phyloP scores from a whole-genome alignment of 2,888 invertebrate species.

The Spisula subtruncata region DNA sequence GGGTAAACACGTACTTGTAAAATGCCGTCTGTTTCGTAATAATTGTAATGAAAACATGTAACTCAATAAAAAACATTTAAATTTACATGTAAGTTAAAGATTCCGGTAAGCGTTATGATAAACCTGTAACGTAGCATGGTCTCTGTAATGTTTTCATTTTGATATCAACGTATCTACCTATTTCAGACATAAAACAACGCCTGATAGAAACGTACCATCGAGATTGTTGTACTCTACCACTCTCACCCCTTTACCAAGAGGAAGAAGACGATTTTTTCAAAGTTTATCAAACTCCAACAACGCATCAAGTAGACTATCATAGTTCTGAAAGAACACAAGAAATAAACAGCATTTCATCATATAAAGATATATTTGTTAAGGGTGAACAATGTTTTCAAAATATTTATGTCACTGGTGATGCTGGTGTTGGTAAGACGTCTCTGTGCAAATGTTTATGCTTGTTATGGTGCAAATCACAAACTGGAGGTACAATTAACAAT shows the following conservation, averaged over 20 bases:
- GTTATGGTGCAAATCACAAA: background rate
- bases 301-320: background rate
- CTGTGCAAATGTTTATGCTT: background rate
- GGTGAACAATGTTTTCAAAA: background rate
- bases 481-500: background rate
- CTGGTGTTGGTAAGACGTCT: background rate
- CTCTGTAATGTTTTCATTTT: background rate
- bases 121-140: no score
- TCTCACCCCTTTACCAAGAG: background rate
- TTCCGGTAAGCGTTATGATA: no score
- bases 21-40: no score
- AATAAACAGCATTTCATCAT: background rate
- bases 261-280: background rate
- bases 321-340: background rate
- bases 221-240: background rate
- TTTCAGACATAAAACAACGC: background rate
- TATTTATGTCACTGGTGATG: background rate
- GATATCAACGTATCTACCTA: no score
- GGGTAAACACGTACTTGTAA: no score
- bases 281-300: background rate
- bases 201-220: background rate
- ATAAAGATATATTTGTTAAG: background rate
- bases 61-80: no score
- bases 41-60: no score
- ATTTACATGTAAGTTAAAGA: no score